Base-by-base conservation (phyloP, 1,140 invertebrate genomes). In the Leptinotarsa texana region DNA sequence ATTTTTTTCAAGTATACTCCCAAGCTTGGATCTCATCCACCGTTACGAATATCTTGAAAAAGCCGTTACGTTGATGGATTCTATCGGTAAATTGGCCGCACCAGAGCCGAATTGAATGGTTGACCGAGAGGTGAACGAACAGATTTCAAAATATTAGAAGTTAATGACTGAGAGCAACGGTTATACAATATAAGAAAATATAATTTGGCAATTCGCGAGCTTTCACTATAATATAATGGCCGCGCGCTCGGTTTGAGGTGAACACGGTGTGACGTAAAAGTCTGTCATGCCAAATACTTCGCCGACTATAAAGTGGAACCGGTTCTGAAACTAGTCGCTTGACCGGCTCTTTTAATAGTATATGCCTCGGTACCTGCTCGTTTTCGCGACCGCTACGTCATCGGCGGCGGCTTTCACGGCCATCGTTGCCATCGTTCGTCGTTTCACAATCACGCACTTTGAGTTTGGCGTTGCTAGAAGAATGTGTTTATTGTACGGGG, bases 271-370 rank as follows among this genome's bases (percentile, higher is more conserved):
- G 76, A 77, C 76, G 76, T 77, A 72, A 77, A 74, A 74, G 63
- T 69, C 73, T 42, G 73, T 61, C 73, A 69, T 74, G 65, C 73
- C 73, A 74, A 74, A 74, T 63, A 67, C 22, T 74, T 68, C 63
- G 63, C 63, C 73, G 63, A 68, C 63, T 66, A 62, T 66, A 18
- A 73, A 18, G 57, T 73, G 65, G 61, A 74, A 78, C 76, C 71
- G 76, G 76, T 78, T 78, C 51, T 18, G 48, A 65, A 73, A 65
- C 71, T n/a, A 69, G 22, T 78, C 74, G 72, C 63, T 73, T 48
- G 68, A 78, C 77, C 74, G 69, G 77, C 75, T 78, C 63, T 75
- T 74, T 47, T 75, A 75, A 69, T 68, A 77, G 69, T 73, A 67
- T 63, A 42, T 73, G 49, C 51, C 66, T 21, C 66, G 75, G 66